Base-by-base conservation (phyloP, 2,113 vertebrate species). In the Ivindomyrus marchei region DNA sequence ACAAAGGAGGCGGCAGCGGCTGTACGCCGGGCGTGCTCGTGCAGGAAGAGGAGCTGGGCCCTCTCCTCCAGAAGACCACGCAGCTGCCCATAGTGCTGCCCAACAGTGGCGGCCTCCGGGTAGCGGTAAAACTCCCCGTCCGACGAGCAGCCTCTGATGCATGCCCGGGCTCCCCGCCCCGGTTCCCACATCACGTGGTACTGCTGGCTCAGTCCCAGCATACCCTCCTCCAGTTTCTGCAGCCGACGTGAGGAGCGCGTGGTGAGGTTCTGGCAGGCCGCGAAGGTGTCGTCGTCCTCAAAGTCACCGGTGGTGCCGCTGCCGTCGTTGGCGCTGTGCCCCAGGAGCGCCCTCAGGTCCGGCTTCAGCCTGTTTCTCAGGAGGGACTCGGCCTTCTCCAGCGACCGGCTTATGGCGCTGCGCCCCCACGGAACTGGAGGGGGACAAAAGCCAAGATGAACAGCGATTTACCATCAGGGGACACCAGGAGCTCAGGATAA, bases 21-120 rank as follows among this genome's bases (percentile, higher is more conserved):
- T 31, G 91, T 88, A 87, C 95, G 92, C 4, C 91, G 92, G 24
- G 89, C 90, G 62, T 93, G 96, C 88, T 95, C 95, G 0, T 95
- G 94, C 13, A 94, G 88, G 6, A 96, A 92, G 4, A 95, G 92
- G 83, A 96, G 94, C 91, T 93, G 90, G 19, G 95, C 92, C 3
- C 95, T 92, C 89, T 95, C 93, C 84, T 95, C 94, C 89, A 95
- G 74, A 45, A 96, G 94, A 42, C 84, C 90, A 31, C 92, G 90
- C 21, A 96, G 93, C 89, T 92, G 91, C 45, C 80, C 90, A 85
- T 94, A 95, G 62, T 93, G 92, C 4, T 90, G 91, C 89, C 91
- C 92, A 21, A 95, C 89, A 56, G 31, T 47, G 31, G 91, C 49
- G 3, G 88, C 91, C 50, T 93, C 92, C 1, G 91, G 89, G 50